These are phyloP conservation scores for Dendroctonus ponderosae DNA, from an alignment of 1,140 invertebrate genomes.

Conservation along the genomic window DNA sequence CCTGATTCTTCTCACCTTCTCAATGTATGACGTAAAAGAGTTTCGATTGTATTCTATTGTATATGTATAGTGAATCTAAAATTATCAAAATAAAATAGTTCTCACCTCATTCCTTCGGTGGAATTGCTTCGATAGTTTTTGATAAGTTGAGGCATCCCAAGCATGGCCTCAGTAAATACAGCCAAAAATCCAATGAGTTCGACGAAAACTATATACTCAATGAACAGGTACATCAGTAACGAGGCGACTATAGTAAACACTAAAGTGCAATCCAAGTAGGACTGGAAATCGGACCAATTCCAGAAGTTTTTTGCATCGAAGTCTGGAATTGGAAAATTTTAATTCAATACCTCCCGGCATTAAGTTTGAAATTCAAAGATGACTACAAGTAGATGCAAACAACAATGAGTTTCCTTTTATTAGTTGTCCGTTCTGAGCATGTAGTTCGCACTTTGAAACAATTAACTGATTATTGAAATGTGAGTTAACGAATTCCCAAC, in stretches of 20 bases:
- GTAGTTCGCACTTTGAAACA: too few relatives aligned
- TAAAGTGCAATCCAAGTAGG: conserved; percentile 90
- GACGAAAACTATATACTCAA: conserved; percentile 78
- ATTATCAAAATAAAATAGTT: neutral
- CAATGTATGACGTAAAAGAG: too few relatives aligned
- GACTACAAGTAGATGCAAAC: neutral
- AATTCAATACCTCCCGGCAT: neutral
- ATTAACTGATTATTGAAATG: too few relatives aligned
- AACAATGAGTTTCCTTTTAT: neutral
- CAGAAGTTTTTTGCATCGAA: conserved; percentile 92
- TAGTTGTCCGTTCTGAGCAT: too few relatives aligned
- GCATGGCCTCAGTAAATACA: conserved; percentile 93
- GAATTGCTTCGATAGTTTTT: conserved; percentile 88
- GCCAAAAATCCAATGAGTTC: conserved; percentile 91
- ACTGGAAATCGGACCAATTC: conserved; percentile 98
- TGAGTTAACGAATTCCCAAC: too few relatives aligned
- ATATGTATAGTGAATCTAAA: neutral
- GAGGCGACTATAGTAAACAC: conserved; percentile 81
- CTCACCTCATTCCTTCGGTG: conserved; percentile 94
- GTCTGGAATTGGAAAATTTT: conserved; percentile 61
- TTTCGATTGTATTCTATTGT: too few relatives aligned
- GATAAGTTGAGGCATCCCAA: conserved; percentile 90
- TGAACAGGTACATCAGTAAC: conserved; percentile 83
- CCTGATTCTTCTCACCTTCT: too few relatives aligned
- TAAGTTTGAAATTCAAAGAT: neutral